Base-by-base conservation (phyloP, 2,797 vertebrate species). In the Numenius phaeopus region DNA sequence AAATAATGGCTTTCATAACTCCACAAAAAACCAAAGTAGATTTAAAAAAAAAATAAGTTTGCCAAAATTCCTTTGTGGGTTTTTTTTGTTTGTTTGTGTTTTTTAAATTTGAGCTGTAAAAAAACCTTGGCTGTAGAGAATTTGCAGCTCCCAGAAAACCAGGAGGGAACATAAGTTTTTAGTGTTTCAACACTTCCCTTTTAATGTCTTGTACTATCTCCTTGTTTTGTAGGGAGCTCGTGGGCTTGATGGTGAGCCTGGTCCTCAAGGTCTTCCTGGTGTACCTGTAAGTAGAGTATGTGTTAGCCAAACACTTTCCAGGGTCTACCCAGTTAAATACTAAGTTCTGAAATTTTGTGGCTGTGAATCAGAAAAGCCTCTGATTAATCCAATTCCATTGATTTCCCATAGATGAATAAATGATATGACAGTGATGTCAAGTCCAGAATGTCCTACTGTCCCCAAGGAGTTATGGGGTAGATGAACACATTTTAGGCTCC, bases 231-330 rank as follows among this genome's bases (percentile, higher is more conserved):
- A 99, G 99, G 99, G 99, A 72, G 89, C 96, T 95, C 98, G 99
- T 84, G 99, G 99, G 83, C 98, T 97, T 82, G 99, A 99, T 97
- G 99, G 99, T 90, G 99, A 98, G 17, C 98, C 98, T 87, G 99
- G 99, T 73, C 98, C 99, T n/a, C 99, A 98, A 62, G 99, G 99
- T 57, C 98, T 99, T 79, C 98, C 98, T 72, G 99, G 99, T 70
- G 98, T 99, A 73, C 93, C 97, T 92, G 99, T 99, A 98, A 99
- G 99, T 98, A 79, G 44, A 75, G 16, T 40, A 23, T 62, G 9
- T 30, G 12, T 59, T 57, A 73, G 29, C 46, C 61, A 89, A 64
- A 76, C 23, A 2, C 19, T 70, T 88, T 24, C 47, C 19, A 30
- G 14, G 16, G 7, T 34, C 32, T 87, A 30, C 11, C 26, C 59